A percentile compares a stretch with the other conserved stretches of the same genome.
Conservation (phyloP, 2,797 vertebrate genomes). For the Lagocephalus sceleratus region DNA sequence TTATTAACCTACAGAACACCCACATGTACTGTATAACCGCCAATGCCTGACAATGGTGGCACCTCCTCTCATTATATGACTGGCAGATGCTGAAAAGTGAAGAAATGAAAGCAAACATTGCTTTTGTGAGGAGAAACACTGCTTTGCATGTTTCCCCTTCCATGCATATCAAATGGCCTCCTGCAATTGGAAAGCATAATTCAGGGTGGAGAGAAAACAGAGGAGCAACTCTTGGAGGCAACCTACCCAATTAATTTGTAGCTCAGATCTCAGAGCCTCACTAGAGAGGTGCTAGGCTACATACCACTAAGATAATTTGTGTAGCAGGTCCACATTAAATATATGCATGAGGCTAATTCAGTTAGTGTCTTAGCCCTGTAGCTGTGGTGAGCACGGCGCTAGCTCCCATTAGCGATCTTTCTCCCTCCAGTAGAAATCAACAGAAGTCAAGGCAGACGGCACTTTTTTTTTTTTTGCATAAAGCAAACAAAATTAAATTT, state of each 20-base stretch:
- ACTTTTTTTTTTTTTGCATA: constrained; percentile 90
- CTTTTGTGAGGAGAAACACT: constrained; percentile 55
- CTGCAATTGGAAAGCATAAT: constrained; percentile 63
- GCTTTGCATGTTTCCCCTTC: constrained; percentile 28
- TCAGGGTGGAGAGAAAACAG: constrained; percentile 60
- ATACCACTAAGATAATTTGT: constrained; percentile 72
- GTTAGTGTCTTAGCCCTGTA: constrained; percentile 81
- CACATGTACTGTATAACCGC: constrained; percentile 6
- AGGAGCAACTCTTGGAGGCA: constrained; percentile 63
- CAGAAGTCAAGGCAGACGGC: constrained; percentile 85
- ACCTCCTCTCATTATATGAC: constrained; percentile 27
- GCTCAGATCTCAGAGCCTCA: constrained; percentile 73
- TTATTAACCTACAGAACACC: constrained; percentile 20
- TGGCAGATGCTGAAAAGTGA: constrained; percentile 42
- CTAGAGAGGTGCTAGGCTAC: constrained; percentile 73
- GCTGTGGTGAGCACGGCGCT: constrained; percentile 76
- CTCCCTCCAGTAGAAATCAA: constrained; percentile 95
- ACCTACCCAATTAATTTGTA: constrained; percentile 74
- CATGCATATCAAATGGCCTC: constrained; percentile 69
- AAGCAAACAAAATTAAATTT: constrained; percentile 99
- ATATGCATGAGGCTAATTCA: constrained; percentile 94
- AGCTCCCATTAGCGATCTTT: constrained; percentile 91
- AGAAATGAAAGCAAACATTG: constrained; percentile 44
- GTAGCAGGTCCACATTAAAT: constrained; percentile 90
- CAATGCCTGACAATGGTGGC: background rate